A percentile compares a stretch with the other conserved stretches of the same genome.
phyloP scores from a whole-genome alignment of 2,113 vertebrate species.

The Ameiurus melas region DNA sequence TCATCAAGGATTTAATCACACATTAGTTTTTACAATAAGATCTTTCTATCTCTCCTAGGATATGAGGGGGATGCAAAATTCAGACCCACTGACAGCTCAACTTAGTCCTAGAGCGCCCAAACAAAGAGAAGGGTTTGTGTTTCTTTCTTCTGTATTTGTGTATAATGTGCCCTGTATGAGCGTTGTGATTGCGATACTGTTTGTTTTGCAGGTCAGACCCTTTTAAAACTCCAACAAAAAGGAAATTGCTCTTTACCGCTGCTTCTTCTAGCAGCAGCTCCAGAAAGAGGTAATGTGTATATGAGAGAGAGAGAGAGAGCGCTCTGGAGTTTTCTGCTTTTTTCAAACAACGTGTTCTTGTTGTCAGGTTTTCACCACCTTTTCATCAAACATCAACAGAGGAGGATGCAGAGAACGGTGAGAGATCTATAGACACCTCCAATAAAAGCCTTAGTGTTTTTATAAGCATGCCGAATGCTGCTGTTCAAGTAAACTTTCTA shows the following conservation, averaged over 20 bases:
- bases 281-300: slow-evolving; percentile 55
- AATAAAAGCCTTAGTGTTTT: neutral
- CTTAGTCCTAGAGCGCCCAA: slow-evolving; percentile 45
- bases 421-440: neutral
- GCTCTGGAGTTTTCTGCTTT: neutral
- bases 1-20: neutral
- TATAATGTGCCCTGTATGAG: neutral
- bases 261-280: slow-evolving; percentile 26
- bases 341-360: neutral
- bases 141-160: neutral
- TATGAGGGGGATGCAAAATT: slow-evolving; percentile 52
- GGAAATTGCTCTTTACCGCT: slow-evolving; percentile 52
- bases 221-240: slow-evolving; percentile 52
- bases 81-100: slow-evolving; percentile 39
- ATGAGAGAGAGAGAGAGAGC: neutral
- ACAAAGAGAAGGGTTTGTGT: slow-evolving; percentile 42
- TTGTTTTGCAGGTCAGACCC: slow-evolving; percentile 33
- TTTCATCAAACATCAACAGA: slow-evolving; percentile 33
- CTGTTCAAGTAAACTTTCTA: neutral
- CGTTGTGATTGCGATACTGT: neutral
- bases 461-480: neutral
- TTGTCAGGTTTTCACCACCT: slow-evolving; percentile 39
- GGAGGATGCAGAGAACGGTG: slow-evolving; percentile 48
- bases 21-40: neutral
- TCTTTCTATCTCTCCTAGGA: slow-evolving; percentile 56